Base-by-base conservation (phyloP, 2,797 vertebrate genomes). In the Xenentodon cancila region DNA sequence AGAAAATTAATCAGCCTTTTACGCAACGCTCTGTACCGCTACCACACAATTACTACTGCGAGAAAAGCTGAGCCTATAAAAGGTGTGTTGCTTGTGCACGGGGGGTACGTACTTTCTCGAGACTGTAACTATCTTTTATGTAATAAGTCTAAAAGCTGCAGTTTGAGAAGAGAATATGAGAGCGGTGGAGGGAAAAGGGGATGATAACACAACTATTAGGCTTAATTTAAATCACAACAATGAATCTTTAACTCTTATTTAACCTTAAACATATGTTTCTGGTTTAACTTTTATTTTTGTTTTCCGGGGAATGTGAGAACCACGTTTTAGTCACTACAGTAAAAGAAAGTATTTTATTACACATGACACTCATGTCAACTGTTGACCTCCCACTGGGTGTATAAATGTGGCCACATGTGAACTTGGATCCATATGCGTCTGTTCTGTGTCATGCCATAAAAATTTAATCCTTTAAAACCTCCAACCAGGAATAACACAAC, bases 221-320 rank as follows among this genome's bases (percentile, higher is more conserved):
- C 68, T 84, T 59, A 50, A 37, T 74, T 77, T 60, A 64, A 21
- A 61, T 78, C 32, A 47, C 51, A 22, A 60, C 37, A 37, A 75
- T 80, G 76, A 76, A 80, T 72, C 27, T 58, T 45, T 68, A 77
- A 73, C 66, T 70, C 68, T 72, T 65, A 59, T 61, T 78, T 16
- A 72, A 37, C 55, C 46, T 64, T 63, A 40, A 54, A 75, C 66
- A 63, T 22, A 43, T 13, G 11, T 40, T 53, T 71, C 59, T 71
- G 59, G 21, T 61, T 64, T 21, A 64, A 64, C 17, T 63, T 73
- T 30, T 30, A n/a, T n/a, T n/a, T n/a, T 5, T 25, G 3, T 59
- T 62, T 52, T 19, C 27, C 22, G 45, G 4, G 55, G 55, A 45
- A 75, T 81, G 64, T 65, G 77, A 71, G 60, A 82, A 61, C 50